These are phyloP conservation scores for Apostichopus californicus DNA, from an alignment of 35 echinoderm and acorn worm genomes.

Conservation along the genomic window DNA sequence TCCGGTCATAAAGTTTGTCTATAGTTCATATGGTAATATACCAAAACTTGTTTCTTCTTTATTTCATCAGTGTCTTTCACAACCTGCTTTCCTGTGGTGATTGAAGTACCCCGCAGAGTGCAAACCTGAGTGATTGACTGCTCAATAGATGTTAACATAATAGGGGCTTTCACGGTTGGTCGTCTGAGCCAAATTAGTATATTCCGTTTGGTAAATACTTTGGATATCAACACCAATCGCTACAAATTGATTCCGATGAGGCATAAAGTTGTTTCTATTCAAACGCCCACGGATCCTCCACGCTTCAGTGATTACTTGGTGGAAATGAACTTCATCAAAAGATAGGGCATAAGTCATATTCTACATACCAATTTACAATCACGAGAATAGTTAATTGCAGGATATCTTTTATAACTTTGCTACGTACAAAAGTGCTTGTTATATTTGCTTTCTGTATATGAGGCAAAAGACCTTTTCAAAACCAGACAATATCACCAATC, in stretches of 20 bases:
- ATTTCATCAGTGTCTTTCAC: no score
- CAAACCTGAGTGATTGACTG: not conserved
- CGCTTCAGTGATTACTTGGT: not conserved
- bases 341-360: not conserved
- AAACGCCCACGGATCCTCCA: not conserved
- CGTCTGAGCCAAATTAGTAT: not conserved
- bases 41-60: no score
- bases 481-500: no score
- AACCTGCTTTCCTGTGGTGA: no score
- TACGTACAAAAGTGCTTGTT: no score
- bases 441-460: no score
- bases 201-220: not conserved
- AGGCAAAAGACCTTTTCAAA: no score
- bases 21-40: no score
- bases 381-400: no score
- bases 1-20: no score
- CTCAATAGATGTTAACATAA: not conserved
- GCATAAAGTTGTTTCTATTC: not conserved
- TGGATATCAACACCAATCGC: constrained; percentile 4
- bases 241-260: constrained; percentile 13
- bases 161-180: not conserved
- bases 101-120: no score
- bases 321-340: constrained; percentile 4
- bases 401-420: no score
- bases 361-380: not conserved